phyloP scores from a whole-genome alignment of 2,888 invertebrate species.

The Trichogramma dendrolimi region DNA sequence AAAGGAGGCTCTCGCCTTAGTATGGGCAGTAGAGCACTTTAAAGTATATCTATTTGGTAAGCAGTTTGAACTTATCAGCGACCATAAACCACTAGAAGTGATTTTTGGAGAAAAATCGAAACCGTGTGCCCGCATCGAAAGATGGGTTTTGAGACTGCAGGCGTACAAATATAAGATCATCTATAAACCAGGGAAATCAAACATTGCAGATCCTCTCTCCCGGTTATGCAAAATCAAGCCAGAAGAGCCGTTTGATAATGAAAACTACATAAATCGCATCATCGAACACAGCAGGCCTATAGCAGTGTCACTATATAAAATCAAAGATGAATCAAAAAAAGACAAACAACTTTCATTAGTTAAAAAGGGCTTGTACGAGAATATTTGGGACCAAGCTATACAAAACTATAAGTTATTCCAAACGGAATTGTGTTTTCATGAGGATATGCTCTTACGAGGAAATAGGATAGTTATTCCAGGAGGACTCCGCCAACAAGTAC shows the following conservation, averaged over 20 bases:
- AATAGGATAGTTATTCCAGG: slow-evolving; percentile 8
- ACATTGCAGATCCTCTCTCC: slow-evolving; percentile 23
- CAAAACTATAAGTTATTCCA: slow-evolving; percentile 32
- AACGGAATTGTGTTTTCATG: slow-evolving; percentile 36
- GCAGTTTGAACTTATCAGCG: too few relatives aligned
- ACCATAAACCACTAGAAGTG: too few relatives aligned
- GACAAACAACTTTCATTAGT: neutral
- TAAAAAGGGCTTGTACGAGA: slow-evolving; percentile 5
- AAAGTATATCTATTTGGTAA: too few relatives aligned
- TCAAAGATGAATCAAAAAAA: neutral
- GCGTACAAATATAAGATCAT: slow-evolving; percentile 35
- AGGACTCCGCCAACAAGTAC: slow-evolving; percentile 12
- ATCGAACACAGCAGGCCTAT: neutral
- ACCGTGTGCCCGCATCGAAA: slow-evolving; percentile 41
- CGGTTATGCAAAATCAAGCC: slow-evolving; percentile 3
- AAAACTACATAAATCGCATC: neutral
- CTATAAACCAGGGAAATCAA: slow-evolving; percentile 29
- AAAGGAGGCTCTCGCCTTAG: slow-evolving; percentile 43
- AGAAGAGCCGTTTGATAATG: neutral
- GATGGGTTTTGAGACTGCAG: slow-evolving; percentile 41
- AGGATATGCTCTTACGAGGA: neutral
- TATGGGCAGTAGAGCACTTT: too few relatives aligned
- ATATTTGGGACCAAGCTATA: slow-evolving; percentile 15
- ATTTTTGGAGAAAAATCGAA: too few relatives aligned
- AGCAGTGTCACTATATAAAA: neutral